Base-by-base conservation (phyloP, 2,888 invertebrate species). In the Bombylius discolor region DNA sequence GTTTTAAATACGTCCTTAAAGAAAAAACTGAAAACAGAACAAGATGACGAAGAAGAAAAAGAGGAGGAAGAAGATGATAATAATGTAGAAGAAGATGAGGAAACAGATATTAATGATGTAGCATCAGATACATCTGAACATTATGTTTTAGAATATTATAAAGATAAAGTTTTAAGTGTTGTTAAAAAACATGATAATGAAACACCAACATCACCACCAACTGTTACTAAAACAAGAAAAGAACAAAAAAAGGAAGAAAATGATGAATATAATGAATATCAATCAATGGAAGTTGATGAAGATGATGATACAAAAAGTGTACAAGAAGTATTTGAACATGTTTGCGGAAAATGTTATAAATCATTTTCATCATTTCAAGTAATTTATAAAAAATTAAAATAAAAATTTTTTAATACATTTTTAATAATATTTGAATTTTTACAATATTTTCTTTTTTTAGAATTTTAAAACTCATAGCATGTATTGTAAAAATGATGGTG, bases 331-430 rank as follows among this genome's bases (percentile, higher is more conserved):
- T 62, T 71, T 5, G 73, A 73, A 56, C 74, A 74, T 59, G 68
- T 74, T n/a, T 74, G 74, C 42, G 72, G 70, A 13, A 73, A 72
- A 58, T 74, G 74, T 59, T 69, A 65, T 56, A 69, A 68, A 57
- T 65, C 68, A n/a, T 73, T 72, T 59, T 64, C 68, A 7, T 64
- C 68, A 5, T 60, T 72, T 11, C 68, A 60, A 59, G 68, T 67
- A 61, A 61, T 62, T 63, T 23, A 23, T 1, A 23, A 23, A 23
- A 23, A 23, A n/a, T n/a, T 3, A 23, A 23, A 23, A 23, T 2
- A 23, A 23, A 23, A 48, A 53, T 11, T 14, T 44, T 9, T 12
- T n/a, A 39, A 39, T 11, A 23, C 1, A 23, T 23, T 23, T 23
- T 23, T 23, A 23, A 23, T 23, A 23, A 23, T 5, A 11, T 42